Evolutionary conservation across 2,888 invertebrate genomes (phyloP).

Genomic region (Sceliomorpha sp.): DNA sequence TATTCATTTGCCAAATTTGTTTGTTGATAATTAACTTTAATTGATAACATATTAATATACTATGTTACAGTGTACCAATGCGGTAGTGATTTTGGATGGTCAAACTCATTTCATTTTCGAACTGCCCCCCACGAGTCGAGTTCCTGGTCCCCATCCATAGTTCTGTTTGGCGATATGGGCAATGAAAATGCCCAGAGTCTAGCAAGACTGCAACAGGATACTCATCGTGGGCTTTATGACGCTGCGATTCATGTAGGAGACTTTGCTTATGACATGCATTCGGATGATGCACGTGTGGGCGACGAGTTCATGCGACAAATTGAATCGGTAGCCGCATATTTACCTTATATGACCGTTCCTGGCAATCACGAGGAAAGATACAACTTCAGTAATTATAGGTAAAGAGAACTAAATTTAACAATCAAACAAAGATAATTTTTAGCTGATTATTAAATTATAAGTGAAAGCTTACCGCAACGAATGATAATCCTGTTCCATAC

Average conservation of each 20-base stretch:
- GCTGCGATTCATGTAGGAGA: conserved; percentile 95
- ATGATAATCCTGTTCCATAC: no score
- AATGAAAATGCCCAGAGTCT: conserved; percentile 94
- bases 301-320: conserved; percentile 97
- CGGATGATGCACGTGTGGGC: conserved; percentile 89
- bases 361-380: conserved; percentile 94
- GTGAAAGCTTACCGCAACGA: no score
- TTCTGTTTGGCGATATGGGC: conserved; percentile 97
- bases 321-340: conserved; percentile 91
- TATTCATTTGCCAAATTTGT: no score
- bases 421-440: no score
- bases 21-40: not conserved
- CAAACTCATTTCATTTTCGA: conserved; percentile 87
- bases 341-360: conserved; percentile 96
- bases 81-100: conserved; percentile 91
- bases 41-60: conserved; percentile 11
- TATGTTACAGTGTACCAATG: conserved; percentile 86
- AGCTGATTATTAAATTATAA: no score
- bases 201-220: conserved; percentile 90
- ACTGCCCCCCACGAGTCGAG: conserved; percentile 85
- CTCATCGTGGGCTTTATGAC: conserved; percentile 90
- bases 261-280: conserved; percentile 96
- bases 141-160: conserved; percentile 90
- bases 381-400: conserved; percentile 96
- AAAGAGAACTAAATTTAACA: no score